Base-by-base conservation (phyloP, 2,797 vertebrate species). In the Anas bahamensis region DNA sequence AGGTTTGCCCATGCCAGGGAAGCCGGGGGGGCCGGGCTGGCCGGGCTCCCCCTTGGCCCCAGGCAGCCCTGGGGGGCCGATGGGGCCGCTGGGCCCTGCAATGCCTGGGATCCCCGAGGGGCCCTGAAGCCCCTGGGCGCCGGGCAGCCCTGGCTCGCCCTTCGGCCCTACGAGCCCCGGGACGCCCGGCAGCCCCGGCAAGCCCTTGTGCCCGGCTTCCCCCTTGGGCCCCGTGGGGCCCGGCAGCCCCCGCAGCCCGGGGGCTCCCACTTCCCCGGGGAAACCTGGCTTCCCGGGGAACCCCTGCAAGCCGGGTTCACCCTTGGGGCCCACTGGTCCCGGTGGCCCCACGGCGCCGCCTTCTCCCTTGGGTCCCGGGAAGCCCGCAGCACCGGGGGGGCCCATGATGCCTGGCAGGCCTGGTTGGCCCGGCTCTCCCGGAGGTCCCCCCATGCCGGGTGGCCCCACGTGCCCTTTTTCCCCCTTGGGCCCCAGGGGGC, bases 41-140 rank as follows among this genome's bases (percentile, higher is more conserved):
- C 99, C 99, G 0, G 97, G 98, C 86, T 99, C 99, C 0, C 99
- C 99, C 96, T 99, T 99, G 4, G 94, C 97, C 11, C 99, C 99
- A 3, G 98, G 98, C 85, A 98, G 95, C 33, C 99, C 99, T 4
- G 99, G 99, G 50, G 99, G 98, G 29, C 99, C 99, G 23, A 99
- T 98, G 77, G 99, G 99, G 21, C 99, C 99, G 1, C 99, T 98
- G 41, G 99, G 98, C 70, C 99, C 99, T 6, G 97, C 95, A 19
- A 99, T 98, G 71, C 99, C 99, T 5, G 99, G 99, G 86, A 99
- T 99, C 90, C 99, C 99, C 2, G 98, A 97, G 56, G 99, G 98
- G 7, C 99, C 99, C 92, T 99, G 99, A 15, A 98, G 96, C 6
- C 99, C 99, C 95, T 98, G 98, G 2, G 98, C 98, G 4, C 99